Evolutionary conservation across 1,140 invertebrate genomes (phyloP).

Genomic region (Aphaenogaster ashmeadi): DNA sequence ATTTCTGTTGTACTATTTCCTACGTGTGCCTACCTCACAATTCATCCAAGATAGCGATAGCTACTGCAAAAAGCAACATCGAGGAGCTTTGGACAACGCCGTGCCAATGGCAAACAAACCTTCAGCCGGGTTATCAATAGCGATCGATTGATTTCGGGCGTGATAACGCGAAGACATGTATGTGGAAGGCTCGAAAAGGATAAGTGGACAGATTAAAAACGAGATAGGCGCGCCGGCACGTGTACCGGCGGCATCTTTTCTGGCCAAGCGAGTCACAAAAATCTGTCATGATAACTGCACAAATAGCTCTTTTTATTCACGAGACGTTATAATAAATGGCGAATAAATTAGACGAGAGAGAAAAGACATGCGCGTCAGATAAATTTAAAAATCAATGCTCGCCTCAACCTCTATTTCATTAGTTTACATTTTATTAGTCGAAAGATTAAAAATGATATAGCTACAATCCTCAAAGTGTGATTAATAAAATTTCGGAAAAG

Average conservation of each 20-base stretch:
- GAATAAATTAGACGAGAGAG: background rate
- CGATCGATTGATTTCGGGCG: constrained; percentile 57
- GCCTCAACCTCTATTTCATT: background rate
- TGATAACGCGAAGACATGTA: constrained; percentile 57
- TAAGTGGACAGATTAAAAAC: constrained; percentile 55
- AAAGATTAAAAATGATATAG: background rate
- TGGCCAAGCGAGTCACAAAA: constrained; percentile 8
- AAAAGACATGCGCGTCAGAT: background rate
- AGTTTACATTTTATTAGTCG: background rate
- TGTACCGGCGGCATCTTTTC: constrained; percentile 2
- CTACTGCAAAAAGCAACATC: constrained; percentile 39
- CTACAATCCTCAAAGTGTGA: background rate
- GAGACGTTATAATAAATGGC: background rate
- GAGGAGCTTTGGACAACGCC: background rate
- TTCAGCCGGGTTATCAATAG: background rate
- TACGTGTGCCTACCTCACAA: background rate
- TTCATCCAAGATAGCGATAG: constrained; percentile 22
- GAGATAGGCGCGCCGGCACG: constrained; percentile 52
- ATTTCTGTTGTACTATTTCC: background rate
- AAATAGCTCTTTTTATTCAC: background rate
- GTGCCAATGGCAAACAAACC: constrained; percentile 40
- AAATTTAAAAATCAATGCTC: background rate
- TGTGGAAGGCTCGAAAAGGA: background rate
- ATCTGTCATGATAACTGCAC: background rate
- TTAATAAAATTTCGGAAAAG: background rate